These are phyloP conservation scores for Sphaerophoria taeniata DNA, from an alignment of 2,888 invertebrate genomes.

Conservation along the genomic window DNA sequence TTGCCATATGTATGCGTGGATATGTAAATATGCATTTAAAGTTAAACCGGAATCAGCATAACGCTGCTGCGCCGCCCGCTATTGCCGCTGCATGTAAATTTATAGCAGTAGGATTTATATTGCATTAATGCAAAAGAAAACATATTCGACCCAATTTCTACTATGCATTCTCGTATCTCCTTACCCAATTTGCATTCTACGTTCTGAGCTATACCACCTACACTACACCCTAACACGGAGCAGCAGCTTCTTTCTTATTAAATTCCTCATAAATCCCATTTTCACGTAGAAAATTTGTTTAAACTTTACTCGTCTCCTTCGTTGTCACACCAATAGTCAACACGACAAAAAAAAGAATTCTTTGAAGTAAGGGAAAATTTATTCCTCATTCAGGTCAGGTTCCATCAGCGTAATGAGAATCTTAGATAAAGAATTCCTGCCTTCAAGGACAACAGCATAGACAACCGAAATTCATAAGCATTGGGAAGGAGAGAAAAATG, in stretches of 20 bases:
- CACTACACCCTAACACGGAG: too few species aligned
- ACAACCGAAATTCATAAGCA: conserved; percentile 22
- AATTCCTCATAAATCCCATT: not conserved
- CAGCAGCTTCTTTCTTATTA: not conserved
- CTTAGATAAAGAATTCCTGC: conserved; percentile 27
- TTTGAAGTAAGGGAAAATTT: conserved; percentile 27
- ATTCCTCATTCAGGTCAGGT: conserved; percentile 41
- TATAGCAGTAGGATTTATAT: too few species aligned
- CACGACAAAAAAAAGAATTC: conserved; percentile 2
- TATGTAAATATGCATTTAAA: too few species aligned
- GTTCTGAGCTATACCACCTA: too few species aligned
- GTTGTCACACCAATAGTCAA: not conserved
- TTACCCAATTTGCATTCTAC: too few species aligned
- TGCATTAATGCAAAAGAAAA: too few species aligned
- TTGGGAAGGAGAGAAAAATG: not conserved
- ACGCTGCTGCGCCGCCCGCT: too few species aligned
- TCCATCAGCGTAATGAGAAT: conserved; percentile 63
- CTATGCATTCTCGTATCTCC: too few species aligned
- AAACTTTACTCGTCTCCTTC: not conserved
- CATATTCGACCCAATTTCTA: too few species aligned
- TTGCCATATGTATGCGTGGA: too few species aligned
- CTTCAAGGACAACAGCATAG: conserved; percentile 8
- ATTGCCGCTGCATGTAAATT: too few species aligned
- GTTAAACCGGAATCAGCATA: too few species aligned
- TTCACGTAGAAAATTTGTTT: not conserved